Evolutionary conservation across 2,888 invertebrate genomes (phyloP).

Genomic region (Lypha dubia): DNA sequence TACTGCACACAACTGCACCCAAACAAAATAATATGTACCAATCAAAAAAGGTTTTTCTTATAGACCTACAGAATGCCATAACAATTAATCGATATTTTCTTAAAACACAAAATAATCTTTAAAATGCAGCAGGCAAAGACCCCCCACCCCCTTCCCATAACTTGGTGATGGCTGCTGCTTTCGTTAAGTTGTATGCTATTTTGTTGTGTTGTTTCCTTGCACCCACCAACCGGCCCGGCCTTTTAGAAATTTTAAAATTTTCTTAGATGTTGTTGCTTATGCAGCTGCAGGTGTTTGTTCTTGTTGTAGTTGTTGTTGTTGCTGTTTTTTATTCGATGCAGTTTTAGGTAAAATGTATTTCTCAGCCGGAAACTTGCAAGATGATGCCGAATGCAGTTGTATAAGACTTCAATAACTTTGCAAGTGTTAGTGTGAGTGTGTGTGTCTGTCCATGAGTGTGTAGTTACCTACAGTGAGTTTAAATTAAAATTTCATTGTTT

Average conservation of each 20-base stretch:
- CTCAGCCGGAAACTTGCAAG: constrained; percentile 48
- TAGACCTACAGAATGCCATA: constrained; percentile 48
- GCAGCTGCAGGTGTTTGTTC: constrained; percentile 12
- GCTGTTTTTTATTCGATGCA: constrained; percentile 46
- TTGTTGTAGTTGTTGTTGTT: constrained; percentile 9
- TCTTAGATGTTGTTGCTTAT: constrained; percentile 24
- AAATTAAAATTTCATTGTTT: constrained; percentile 36
- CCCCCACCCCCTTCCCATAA: constrained; percentile 30
- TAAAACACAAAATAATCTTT: constrained; percentile 51
- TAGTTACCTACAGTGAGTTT: background rate
- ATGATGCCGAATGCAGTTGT: constrained; percentile 55
- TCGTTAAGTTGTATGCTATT: constrained; percentile 1
- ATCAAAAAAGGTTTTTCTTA: constrained; percentile 59
- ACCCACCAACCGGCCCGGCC: background rate
- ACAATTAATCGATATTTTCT: constrained; percentile 65
- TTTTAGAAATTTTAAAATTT: constrained; percentile 31
- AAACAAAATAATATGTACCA: constrained; percentile 57
- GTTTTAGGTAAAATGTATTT: constrained; percentile 57
- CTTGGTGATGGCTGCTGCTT: background rate
- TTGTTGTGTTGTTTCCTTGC: background rate
- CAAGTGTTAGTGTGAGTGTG: background rate
- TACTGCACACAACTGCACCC: constrained; percentile 24
- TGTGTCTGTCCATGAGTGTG: background rate
- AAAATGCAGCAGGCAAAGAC: constrained; percentile 37
- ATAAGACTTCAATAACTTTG: constrained; percentile 10